Conservation (phyloP, 2,888 invertebrate species). For the Alitta virens region DNA sequence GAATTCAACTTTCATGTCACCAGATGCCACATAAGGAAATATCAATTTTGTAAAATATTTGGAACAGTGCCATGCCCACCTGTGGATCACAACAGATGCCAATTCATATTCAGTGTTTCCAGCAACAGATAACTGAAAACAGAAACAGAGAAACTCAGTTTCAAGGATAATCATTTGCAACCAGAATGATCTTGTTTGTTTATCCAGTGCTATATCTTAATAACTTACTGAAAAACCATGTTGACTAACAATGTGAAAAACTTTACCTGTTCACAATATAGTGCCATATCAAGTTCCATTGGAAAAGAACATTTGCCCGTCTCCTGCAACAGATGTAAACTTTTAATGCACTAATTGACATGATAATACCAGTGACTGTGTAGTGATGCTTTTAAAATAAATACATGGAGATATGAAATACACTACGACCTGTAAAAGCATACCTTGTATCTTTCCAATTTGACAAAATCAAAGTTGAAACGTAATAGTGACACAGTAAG, state of each 20-base stretch:
- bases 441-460: slow-evolving; percentile 51
- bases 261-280: slow-evolving; percentile 48
- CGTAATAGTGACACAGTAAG: slow-evolving; percentile 55
- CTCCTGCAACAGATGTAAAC: slow-evolving; percentile 48
- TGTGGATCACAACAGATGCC: slow-evolving; percentile 56
- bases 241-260: not conserved
- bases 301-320: slow-evolving; percentile 55
- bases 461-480: slow-evolving; percentile 55
- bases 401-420: too few relatives aligned
- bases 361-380: too few relatives aligned
- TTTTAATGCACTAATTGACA: too few relatives aligned
- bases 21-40: too few relatives aligned
- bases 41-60: not conserved
- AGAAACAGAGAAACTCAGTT: not conserved
- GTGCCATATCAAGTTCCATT: slow-evolving; percentile 47
- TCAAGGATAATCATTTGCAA: too few relatives aligned
- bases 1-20: too few relatives aligned
- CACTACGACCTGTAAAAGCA: too few relatives aligned
- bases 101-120: slow-evolving; percentile 50
- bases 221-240: not conserved
- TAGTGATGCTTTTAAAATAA: too few relatives aligned
- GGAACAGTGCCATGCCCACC: slow-evolving; percentile 17
- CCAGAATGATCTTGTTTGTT: too few relatives aligned
- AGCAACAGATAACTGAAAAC: slow-evolving; percentile 9
- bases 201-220: not conserved